Conservation (phyloP, 2,797 vertebrate genomes). For the Rhinatrema bivittatum region DNA sequence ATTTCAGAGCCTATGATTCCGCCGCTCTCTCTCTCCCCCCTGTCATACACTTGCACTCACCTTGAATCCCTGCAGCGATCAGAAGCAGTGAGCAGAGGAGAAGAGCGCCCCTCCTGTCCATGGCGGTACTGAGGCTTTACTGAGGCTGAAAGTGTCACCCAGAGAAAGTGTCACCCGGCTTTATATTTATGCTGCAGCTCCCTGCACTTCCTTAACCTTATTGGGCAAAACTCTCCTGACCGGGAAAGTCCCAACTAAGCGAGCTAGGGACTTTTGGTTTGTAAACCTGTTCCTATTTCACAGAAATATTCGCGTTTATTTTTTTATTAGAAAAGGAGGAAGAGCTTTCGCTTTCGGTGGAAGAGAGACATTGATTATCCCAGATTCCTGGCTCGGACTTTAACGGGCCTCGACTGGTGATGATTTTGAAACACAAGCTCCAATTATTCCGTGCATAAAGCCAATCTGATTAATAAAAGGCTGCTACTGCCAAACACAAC, state of each 20-base stretch:
- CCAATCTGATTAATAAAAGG: too few relatives aligned
- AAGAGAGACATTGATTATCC: fast-evolving
- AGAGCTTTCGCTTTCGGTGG: constrained; percentile 27
- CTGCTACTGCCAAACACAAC: too few relatives aligned
- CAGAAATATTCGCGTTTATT: constrained; percentile 8
- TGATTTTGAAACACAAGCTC: too few relatives aligned
- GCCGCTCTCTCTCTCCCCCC: neutral
- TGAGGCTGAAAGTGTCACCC: neutral
- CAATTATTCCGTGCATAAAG: too few relatives aligned
- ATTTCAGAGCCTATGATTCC: too few relatives aligned
- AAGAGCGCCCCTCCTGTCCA: constrained; percentile 9
- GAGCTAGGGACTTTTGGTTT: neutral
- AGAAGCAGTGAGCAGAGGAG: constrained; percentile 17
- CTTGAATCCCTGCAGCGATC: constrained; percentile 14
- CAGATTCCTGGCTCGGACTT: too few relatives aligned
- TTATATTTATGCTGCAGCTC: constrained; percentile 24
- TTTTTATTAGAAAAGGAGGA: neutral
- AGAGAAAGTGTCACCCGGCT: neutral
- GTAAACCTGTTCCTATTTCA: constrained; percentile 1
- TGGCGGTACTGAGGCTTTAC: neutral
- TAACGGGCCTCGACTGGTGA: too few relatives aligned
- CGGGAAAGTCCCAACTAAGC: constrained; percentile 14
- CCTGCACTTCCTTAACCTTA: constrained; percentile 13
- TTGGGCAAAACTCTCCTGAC: constrained; percentile 13
- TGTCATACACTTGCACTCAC: constrained; percentile 14